phyloP scores from a whole-genome alignment of 2,113 vertebrate genomes.

The Anarrhichthys ocellatus region DNA sequence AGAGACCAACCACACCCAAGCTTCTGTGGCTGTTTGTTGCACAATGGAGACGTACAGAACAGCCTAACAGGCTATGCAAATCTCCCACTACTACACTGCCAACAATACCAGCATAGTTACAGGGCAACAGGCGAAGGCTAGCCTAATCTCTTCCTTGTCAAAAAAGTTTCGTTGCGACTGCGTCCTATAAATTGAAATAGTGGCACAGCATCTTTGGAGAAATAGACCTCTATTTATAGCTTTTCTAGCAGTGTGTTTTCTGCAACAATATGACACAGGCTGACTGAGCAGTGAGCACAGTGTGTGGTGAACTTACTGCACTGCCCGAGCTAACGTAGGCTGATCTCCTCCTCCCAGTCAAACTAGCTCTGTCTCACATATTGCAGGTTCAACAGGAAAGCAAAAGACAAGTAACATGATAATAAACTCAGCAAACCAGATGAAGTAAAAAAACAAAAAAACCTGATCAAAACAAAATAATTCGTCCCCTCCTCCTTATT shows the following conservation, averaged over 20 bases:
- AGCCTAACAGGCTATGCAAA: background rate
- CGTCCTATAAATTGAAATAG: background rate
- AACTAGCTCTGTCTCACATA: background rate
- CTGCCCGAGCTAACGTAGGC: background rate
- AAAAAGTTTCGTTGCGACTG: background rate
- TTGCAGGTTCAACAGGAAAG: background rate
- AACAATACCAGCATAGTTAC: background rate
- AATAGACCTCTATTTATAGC: background rate
- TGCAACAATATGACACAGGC: background rate
- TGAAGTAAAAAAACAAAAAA: too few relatives aligned
- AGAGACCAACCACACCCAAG: too few relatives aligned
- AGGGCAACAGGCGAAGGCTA: background rate
- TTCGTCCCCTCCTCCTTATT: too few relatives aligned
- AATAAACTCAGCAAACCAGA: background rate
- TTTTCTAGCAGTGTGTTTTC: background rate
- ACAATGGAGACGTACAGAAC: background rate
- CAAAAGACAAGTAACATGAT: background rate
- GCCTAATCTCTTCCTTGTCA: background rate
- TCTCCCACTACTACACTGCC: background rate
- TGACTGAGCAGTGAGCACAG: background rate
- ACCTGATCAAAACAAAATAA: too few relatives aligned
- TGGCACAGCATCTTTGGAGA: background rate
- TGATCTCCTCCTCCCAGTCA: background rate
- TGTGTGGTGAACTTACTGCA: background rate
- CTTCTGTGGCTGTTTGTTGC: too few relatives aligned